Evolutionary conservation across 2,888 invertebrate species (phyloP).

Genomic region (Eristalis pertinax): DNA sequence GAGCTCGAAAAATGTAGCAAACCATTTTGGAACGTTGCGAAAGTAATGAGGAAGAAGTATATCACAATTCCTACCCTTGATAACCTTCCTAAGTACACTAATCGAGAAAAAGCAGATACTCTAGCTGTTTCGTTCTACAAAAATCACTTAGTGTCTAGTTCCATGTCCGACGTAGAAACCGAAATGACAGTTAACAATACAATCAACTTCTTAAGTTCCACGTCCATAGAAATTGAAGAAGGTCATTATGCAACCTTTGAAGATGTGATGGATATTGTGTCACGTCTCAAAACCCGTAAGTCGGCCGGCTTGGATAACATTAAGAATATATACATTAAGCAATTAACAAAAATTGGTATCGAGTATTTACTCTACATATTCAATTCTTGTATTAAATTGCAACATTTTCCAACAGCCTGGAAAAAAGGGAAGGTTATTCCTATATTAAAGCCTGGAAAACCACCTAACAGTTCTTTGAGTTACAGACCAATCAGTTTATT

Average conservation of each 20-base stretch:
- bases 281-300: background rate
- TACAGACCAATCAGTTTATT: background rate
- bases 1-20: background rate
- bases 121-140: background rate
- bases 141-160: background rate
- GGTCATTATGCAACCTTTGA: background rate
- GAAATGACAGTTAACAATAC: background rate
- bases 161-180: background rate
- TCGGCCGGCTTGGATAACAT: background rate
- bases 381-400: constrained; percentile 1
- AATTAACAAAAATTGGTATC: background rate
- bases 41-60: background rate
- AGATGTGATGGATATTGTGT: background rate
- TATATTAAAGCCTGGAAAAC: background rate
- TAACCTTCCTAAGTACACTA: background rate
- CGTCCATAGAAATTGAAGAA: background rate
- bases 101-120: background rate
- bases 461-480: background rate
- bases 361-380: background rate
- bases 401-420: background rate
- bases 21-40: background rate
- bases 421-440: background rate
- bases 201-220: background rate
- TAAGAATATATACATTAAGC: constrained; percentile 1
- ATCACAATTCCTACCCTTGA: background rate